Evolutionary conservation across 1,140 invertebrate species (phyloP).

Genomic region (Plodia interpunctella): DNA sequence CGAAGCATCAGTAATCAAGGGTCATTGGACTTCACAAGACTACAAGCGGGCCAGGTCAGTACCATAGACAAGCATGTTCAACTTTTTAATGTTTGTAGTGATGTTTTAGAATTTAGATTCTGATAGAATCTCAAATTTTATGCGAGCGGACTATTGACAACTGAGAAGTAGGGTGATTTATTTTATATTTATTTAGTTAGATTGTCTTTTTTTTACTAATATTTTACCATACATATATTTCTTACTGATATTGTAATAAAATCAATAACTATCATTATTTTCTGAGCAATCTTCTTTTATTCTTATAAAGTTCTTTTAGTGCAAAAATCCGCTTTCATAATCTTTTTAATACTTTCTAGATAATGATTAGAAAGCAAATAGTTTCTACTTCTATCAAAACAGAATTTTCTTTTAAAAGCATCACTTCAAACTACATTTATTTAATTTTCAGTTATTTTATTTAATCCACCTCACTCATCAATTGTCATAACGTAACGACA

Average conservation of each 20-base stretch:
- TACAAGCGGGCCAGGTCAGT: conserved; percentile 75
- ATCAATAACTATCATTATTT: neutral
- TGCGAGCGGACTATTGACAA: conserved; percentile 11
- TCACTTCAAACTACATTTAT: conserved; percentile 45
- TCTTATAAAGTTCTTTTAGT: neutral
- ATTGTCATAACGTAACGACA: conserved; percentile 19
- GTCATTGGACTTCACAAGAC: conserved; percentile 78
- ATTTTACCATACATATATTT: too few relatives aligned
- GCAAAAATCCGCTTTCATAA: conserved; percentile 39
- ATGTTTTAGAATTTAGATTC: conserved; percentile 54
- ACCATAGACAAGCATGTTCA: conserved; percentile 20
- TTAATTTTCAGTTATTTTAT: conserved; percentile 23
- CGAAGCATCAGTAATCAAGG: conserved; percentile 81
- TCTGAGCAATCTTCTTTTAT: neutral
- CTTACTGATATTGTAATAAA: neutral
- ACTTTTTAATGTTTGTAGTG: conserved; percentile 50
- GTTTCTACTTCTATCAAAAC: conserved; percentile 22
- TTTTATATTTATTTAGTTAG: neutral
- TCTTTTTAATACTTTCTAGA: conserved; percentile 19
- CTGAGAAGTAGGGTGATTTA: neutral
- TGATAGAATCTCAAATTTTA: conserved; percentile 6
- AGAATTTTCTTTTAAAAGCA: conserved; percentile 52
- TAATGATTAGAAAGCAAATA: conserved; percentile 23
- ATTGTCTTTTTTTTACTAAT: neutral
- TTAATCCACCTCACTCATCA: conserved; percentile 25